Base-by-base conservation (phyloP, 2,113 vertebrate species). In the Eulemur rufifrons region DNA sequence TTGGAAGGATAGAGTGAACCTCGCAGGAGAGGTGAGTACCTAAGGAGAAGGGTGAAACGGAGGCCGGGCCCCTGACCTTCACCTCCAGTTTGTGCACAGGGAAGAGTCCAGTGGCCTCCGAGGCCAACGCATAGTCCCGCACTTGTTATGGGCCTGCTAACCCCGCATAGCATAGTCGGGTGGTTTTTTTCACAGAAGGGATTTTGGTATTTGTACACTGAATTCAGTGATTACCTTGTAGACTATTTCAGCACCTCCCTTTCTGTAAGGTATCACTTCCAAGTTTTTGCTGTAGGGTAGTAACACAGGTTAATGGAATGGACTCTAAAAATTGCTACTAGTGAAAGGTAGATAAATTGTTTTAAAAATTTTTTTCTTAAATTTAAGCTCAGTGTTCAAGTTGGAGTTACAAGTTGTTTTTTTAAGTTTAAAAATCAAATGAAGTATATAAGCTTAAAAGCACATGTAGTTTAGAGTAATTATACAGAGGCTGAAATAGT, bases 281-380 rank as follows among this genome's bases (percentile, higher is more conserved):
- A 17, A 39, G 12, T 21, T 80, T 63, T 50, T 20, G 32, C 39
- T 61, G 32, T n/a, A 37, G 47, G 42, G 21, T 23, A 25, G 8
- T 63, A 5, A 42, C 32, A 25, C 21, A 20, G 54, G n/a, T 61
- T 64, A 27, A 18, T 14, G 27, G 11, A 5, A 34, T 42, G 39
- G 52, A 84, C 93, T 78, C 42, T 39, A n/a, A n/a, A 96, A 45
- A 21, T 6, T 6, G 82, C 45, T 86, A 78, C 81, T 69, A 29
- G 91, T 82, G 34, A 83, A 89, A 34, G 54, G 83, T 78, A 83
- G n/a, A 63, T 61, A 96, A 91, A 87, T 27, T 66, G 77, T 96
- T 96, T 96, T 91, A 23, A 50, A 2, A 18, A 29, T 29, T 6
- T 37, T 84, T 95, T 94, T 37, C 77, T 96, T 66, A 25, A 84